Evolutionary conservation across 30 jellyfish, hydroid and myxozoan genomes (phyloP).

Genomic region (Aurelia aurita complex sp. Pacific): DNA sequence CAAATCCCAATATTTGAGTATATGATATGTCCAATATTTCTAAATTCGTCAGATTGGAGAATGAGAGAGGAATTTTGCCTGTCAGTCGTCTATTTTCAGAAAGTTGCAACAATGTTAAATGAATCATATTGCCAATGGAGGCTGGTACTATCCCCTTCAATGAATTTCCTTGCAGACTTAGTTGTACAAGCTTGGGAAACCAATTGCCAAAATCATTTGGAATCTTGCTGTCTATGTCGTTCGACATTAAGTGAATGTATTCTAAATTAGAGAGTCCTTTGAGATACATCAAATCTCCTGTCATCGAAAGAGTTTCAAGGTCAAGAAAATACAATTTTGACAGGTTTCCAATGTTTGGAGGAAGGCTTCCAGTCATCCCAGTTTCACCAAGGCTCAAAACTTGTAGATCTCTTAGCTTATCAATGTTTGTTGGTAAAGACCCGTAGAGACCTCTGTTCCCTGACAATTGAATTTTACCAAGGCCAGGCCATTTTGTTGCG

Average conservation of each 20-base stretch:
- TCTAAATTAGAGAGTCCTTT: conserved; percentile 40
- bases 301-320: conserved; percentile 47
- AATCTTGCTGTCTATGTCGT: conserved; percentile 34
- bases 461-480: conserved; percentile 46
- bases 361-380: conserved; percentile 33
- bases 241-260: conserved; percentile 45
- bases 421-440: conserved; percentile 28
- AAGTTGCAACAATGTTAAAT: conserved; percentile 27
- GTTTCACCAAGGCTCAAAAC: conserved; percentile 73
- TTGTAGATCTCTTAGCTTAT: conserved; percentile 28
- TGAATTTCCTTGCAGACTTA: conserved; percentile 44
- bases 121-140: conserved; percentile 37
- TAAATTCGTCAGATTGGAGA: conserved; percentile 29
- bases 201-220: conserved; percentile 70
- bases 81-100: conserved; percentile 34
- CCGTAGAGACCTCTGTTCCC: conserved; percentile 45
- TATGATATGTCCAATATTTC: conserved; percentile 52
- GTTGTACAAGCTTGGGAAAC: conserved; percentile 52
- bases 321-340: conserved; percentile 43
- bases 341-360: conserved; percentile 28
- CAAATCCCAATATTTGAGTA: conserved; percentile 59
- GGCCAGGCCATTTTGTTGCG: conserved; percentile 25
- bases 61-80: conserved; percentile 57
- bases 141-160: conserved; percentile 43
- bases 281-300: conserved; percentile 25